Evolutionary conservation across 2,797 vertebrate species (phyloP).

Genomic region (Amblyraja radiata): DNA sequence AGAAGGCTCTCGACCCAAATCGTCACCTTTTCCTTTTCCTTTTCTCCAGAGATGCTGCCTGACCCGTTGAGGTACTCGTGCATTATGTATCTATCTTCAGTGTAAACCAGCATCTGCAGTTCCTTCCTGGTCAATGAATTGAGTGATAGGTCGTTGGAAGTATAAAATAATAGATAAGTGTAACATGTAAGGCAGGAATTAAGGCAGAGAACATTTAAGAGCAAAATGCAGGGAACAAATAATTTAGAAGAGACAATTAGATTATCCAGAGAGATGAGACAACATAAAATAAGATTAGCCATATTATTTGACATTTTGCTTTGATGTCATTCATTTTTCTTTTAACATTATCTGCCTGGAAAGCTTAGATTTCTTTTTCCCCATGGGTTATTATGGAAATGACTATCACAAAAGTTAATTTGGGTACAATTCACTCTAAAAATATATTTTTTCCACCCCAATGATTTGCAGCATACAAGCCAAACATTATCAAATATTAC

Average conservation of each 20-base stretch:
- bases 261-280: neutral
- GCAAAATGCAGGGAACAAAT: neutral
- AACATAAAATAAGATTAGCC: neutral
- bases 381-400: neutral
- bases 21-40: too few species aligned
- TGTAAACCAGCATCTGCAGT: too few species aligned
- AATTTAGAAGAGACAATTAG: neutral
- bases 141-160: neutral
- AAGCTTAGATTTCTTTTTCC: neutral
- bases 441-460: slow-evolving; percentile 14
- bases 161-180: neutral
- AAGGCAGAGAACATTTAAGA: neutral
- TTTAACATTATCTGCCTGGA: neutral
- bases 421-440: too few species aligned
- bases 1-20: too few species aligned
- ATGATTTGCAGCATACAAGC: slow-evolving; percentile 17
- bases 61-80: neutral
- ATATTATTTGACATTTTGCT: neutral
- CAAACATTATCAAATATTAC: slow-evolving; percentile 17
- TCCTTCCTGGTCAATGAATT: neutral
- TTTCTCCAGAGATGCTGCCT: neutral
- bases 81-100: too few species aligned
- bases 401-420: neutral
- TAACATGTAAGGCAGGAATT: neutral
- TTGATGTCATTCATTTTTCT: neutral